These are phyloP conservation scores for Sesia apiformis DNA, from an alignment of 2,888 invertebrate species.

Conservation along the genomic window DNA sequence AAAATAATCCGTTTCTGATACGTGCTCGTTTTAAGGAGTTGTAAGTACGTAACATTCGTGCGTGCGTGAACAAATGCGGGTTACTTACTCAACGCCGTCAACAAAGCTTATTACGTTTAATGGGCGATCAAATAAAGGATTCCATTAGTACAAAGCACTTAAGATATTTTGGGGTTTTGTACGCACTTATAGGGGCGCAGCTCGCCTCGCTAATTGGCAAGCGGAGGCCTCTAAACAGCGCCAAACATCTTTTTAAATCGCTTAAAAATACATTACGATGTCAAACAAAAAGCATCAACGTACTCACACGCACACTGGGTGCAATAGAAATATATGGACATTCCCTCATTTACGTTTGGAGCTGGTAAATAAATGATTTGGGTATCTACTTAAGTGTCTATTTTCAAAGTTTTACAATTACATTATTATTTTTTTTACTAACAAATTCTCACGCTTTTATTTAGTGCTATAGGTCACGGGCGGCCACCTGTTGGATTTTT, in stretches of 20 bases:
- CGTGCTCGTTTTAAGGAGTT: no score
- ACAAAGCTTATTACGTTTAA: constrained; percentile 15
- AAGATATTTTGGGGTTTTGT: constrained; percentile 23
- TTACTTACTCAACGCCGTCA: no score
- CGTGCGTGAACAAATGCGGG: no score
- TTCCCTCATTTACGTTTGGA: constrained; percentile 6
- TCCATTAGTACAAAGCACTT: constrained; percentile 30
- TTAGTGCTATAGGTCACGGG: no score
- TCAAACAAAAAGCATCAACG: constrained; percentile 35
- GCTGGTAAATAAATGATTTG: no score
- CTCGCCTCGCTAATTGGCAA: constrained; percentile 43
- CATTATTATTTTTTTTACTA: no score
- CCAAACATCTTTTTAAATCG: constrained; percentile 39
- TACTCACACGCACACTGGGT: constrained; percentile 5
- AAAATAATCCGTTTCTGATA: no score
- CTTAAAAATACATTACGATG: constrained; percentile 54
- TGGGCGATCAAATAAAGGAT: constrained; percentile 31
- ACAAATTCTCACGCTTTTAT: no score
- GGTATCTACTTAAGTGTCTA: no score
- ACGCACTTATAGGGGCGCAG: constrained; percentile 9
- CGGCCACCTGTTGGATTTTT: no score
- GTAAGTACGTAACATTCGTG: no score
- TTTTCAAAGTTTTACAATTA: no score
- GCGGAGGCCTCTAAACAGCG: constrained; percentile 17
- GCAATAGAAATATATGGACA: constrained; percentile 25